Evolutionary conservation across 2,113 vertebrate genomes (phyloP), one percentile per base, ranked within the genome.

Genomic region (Leptobrachium leishanense): DNA sequence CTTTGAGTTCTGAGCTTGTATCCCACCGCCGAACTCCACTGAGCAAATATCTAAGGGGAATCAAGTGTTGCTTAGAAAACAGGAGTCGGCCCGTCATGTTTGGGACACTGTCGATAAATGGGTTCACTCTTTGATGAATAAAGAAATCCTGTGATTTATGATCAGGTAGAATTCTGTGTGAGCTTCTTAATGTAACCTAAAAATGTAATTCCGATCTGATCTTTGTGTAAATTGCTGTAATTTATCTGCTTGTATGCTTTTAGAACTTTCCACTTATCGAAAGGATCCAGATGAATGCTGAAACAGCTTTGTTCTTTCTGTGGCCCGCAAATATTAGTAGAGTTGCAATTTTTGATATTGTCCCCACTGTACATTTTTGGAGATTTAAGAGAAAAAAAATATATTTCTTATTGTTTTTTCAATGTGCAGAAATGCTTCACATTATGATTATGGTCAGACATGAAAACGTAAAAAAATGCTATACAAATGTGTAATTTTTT

Each of bases 241-340:
- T 93, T 92, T 94, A 94, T 88, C 90, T 94, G 93, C 93, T 95
- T 95, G 91, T 96, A 93, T 94, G 92, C 94, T 87, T 93, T 88
- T 92, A 85, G 79, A 89, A 88, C 84, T 87, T 77, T 88, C 84
- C 82, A 84, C 83, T 83, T 86, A 76, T 90, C 90, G 87, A 91
- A 89, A 88, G 20, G 78, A 92, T 95, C 84, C 87, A 88, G 88
- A 87, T 94, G 86, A 90, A 86, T 93, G 88, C 92, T 92, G 90
- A 92, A 88, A 91, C 84, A 90, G 88, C 87, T 92, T 90, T 94
- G 91, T 92, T 88, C 81, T 77, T 88, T 92, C 90, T 94, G 91
- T 88, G 85, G 85, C 91, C 89, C 89, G 89, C 90, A 90, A 91
- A 84, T 91, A 84, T 88, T 88, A 86, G 85, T 95, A 95, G 93